A percentile compares a stretch with the other conserved stretches of the same genome.
Conservation (phyloP, 2,797 vertebrate genomes). For the Etheostoma nigrum region DNA sequence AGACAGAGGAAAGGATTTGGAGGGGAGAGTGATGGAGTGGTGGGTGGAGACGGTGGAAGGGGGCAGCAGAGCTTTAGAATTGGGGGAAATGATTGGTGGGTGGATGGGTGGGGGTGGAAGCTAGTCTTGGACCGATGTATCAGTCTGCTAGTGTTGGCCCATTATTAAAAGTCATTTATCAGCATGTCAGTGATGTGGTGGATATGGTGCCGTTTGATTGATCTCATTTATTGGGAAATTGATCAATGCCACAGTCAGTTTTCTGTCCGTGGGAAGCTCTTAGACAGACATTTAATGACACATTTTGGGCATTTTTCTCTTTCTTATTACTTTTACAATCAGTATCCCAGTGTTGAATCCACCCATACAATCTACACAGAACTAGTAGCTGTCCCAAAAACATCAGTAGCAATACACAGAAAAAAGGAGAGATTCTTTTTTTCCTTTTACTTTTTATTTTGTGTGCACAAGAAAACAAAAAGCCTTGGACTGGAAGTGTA, state of each 20-base stretch:
- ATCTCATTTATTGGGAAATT: conserved; percentile 54
- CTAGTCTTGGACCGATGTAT: conserved; percentile 18
- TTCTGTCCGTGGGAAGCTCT: conserved; percentile 9
- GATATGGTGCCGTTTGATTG: conserved; percentile 53
- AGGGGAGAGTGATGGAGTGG: conserved; percentile 38
- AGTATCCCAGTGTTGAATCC: neutral
- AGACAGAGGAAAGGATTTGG: conserved; percentile 29
- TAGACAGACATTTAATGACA: conserved; percentile 29
- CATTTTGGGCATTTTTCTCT: neutral
- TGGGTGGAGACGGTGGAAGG: conserved; percentile 53
- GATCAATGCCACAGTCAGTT: conserved; percentile 43
- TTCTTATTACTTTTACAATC: neutral
- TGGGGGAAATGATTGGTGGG: conserved; percentile 46
- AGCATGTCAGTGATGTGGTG: conserved; percentile 54
- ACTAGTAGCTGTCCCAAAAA: too few species aligned
- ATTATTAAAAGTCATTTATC: conserved; percentile 71
- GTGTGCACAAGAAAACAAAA: too few species aligned
- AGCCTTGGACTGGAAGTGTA: too few species aligned
- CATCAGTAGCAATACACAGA: too few species aligned
- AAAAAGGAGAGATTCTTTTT: too few species aligned
- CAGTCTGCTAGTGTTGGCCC: conserved; percentile 40
- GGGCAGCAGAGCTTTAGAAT: conserved; percentile 63
- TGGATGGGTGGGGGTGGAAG: conserved; percentile 16
- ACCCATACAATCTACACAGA: neutral
- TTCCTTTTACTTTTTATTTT: too few species aligned